These are phyloP conservation scores for Larimichthys crocea DNA, from an alignment of 2,113 vertebrate species.

Conservation along the genomic window DNA sequence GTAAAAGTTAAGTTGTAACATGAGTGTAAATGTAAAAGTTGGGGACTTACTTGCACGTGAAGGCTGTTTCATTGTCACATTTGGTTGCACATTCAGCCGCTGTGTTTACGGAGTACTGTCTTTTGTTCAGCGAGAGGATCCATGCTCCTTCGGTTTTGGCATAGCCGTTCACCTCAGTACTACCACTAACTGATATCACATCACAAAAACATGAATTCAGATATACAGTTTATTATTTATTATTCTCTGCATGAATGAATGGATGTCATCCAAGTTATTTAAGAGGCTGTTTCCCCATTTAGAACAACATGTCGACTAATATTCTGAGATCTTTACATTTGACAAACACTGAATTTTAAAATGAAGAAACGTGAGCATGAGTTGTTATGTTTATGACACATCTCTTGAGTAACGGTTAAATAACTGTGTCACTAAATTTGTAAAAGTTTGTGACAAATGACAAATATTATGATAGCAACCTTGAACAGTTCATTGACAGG, in stretches of 20 bases:
- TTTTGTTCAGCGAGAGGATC: constrained; percentile 70
- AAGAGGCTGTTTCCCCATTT: not conserved
- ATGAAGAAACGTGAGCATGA: not conserved
- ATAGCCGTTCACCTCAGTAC: constrained; percentile 62
- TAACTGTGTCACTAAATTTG: not conserved
- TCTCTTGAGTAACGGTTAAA: not conserved
- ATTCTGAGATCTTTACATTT: too few species aligned
- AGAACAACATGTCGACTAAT: too few species aligned
- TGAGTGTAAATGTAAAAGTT: not conserved
- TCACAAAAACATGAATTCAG: not conserved
- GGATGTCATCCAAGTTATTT: not conserved
- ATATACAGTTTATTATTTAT: not conserved
- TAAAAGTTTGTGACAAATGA: not conserved
- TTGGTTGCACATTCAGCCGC: constrained; percentile 74
- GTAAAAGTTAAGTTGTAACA: not conserved
- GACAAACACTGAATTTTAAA: not conserved
- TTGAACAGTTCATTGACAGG: not conserved
- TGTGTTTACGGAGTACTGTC: constrained; percentile 47
- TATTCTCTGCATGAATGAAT: not conserved
- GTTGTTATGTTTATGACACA: not conserved
- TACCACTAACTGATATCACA: constrained; percentile 54
- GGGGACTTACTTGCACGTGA: constrained; percentile 80
- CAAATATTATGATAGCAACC: not conserved
- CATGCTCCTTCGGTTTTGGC: constrained; percentile 82
- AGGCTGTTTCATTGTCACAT: constrained; percentile 75